These are phyloP conservation scores for Mastacembelus armatus DNA, from an alignment of 2,797 vertebrate genomes.

Conservation along the genomic window DNA sequence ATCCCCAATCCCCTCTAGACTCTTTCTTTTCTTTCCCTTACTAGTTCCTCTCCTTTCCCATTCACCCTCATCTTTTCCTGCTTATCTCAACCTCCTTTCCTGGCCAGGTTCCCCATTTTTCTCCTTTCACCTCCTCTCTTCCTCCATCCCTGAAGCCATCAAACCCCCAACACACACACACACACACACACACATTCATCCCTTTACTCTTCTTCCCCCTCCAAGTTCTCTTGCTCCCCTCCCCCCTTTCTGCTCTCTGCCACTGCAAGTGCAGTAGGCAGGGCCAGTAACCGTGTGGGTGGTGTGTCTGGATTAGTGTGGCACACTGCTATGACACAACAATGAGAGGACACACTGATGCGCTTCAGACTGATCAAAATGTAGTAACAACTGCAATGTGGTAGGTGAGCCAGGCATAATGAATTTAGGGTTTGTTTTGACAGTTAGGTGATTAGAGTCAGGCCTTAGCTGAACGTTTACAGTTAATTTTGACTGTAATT, in stretches of 20 bases:
- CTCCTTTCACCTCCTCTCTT: constrained; percentile 41
- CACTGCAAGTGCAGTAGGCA: constrained; percentile 58
- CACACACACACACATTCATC: constrained; percentile 5
- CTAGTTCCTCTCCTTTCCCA: constrained; percentile 24
- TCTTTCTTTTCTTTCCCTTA: constrained; percentile 20
- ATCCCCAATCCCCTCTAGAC: neutral
- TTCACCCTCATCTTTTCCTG: constrained; percentile 20
- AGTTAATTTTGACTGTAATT: constrained; percentile 6
- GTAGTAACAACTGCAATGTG: constrained; percentile 39
- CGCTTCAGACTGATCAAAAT: constrained; percentile 36
- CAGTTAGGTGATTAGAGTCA: constrained; percentile 12
- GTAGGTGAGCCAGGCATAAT: constrained; percentile 31
- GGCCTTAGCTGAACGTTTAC: constrained; percentile 11
- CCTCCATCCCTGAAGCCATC: constrained; percentile 35
- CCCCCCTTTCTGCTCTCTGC: constrained; percentile 39
- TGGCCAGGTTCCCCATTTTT: constrained; percentile 35
- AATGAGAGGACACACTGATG: constrained; percentile 46
- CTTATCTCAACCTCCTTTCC: constrained; percentile 32
- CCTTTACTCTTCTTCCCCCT: constrained; percentile 28
- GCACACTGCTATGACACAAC: constrained; percentile 50
- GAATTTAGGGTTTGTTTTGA: constrained; percentile 1
- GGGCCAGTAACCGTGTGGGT: constrained; percentile 65
- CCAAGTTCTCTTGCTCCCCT: constrained; percentile 42
- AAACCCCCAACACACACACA: constrained; percentile 11
- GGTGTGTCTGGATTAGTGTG: constrained; percentile 73